Base-by-base conservation (phyloP, 2,113 vertebrate genomes). In the Pyxicephalus adspersus region DNA sequence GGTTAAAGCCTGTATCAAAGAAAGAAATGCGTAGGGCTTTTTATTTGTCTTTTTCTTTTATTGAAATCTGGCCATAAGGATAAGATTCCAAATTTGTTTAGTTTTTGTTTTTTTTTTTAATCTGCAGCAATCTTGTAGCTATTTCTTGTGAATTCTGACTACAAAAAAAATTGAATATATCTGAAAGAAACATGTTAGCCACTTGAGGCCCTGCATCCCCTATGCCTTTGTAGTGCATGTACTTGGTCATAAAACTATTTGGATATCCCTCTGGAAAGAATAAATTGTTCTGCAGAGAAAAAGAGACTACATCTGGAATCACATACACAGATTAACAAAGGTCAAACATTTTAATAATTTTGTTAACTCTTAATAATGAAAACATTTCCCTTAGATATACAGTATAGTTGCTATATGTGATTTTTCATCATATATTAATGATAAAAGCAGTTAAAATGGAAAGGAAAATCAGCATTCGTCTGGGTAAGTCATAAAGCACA, bases 41-140 rank as follows among this genome's bases (percentile, higher is more conserved):
- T 57, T 28, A 72, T 64, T 72, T 79, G 60, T 11, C 28, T 11
- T 22, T 64, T 72, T 81, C 61, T n/a, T n/a, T n/a, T n/a, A 64
- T 81, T 72, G 54, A 17, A 72, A 51, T 70, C 55, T 72, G 38
- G 38, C 68, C 78, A 51, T n/a, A 60, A 72, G 67, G 64, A 64
- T 81, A 81, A 81, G 38, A 52, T 73, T 64, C 19, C 34, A 81
- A 72, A 28, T 50, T n/a, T n/a, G n/a, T n/a, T n/a, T n/a, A n/a
- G n/a, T n/a, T n/a, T n/a, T n/a, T 73, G 20, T 68, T 34, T 64
- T 54, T 81, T 73, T 45, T 45, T 5, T 45, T 45, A 45, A 45
- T 34, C 67, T 29, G 63, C 13, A 54, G 60, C 67, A 63, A 34
- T 73, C 25, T 64, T 54, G 19, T 26, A 29, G 68, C 55, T 64